phyloP scores from a whole-genome alignment of 2,888 invertebrate species.

The Meiosimyza decipiens region DNA sequence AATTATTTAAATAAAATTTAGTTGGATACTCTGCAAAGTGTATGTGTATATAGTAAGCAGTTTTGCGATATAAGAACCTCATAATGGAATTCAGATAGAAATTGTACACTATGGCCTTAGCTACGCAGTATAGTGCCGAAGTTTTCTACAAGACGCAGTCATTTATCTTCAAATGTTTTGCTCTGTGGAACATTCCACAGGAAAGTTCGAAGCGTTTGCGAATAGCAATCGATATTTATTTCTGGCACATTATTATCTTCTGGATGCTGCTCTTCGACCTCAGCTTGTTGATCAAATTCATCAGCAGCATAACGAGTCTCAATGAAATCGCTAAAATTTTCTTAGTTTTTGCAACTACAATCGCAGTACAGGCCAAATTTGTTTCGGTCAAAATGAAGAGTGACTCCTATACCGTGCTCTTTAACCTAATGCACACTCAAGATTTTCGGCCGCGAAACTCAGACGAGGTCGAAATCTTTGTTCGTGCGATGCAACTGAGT shows the following conservation, averaged over 20 bases:
- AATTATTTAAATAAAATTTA: neutral
- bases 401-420: slow-evolving; percentile 39
- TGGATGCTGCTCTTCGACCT: slow-evolving; percentile 51
- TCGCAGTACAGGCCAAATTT: slow-evolving; percentile 48
- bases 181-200: slow-evolving; percentile 33
- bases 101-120: neutral
- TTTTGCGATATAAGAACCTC: neutral
- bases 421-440: slow-evolving; percentile 41
- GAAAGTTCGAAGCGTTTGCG: slow-evolving; percentile 1
- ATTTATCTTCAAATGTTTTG: slow-evolving; percentile 37
- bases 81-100: neutral
- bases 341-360: slow-evolving; percentile 51
- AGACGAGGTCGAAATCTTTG: slow-evolving; percentile 44
- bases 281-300: slow-evolving; percentile 47
- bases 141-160: slow-evolving; percentile 39
- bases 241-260: slow-evolving; percentile 41
- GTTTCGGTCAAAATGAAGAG: slow-evolving; percentile 44
- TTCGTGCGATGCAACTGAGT: slow-evolving; percentile 39
- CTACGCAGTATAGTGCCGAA: slow-evolving; percentile 1
- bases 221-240: slow-evolving; percentile 36
- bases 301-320: slow-evolving; percentile 46
- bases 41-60: neutral
- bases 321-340: slow-evolving; percentile 53
- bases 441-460: slow-evolving; percentile 43
- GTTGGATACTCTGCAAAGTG: neutral